Evolutionary conservation across 2,888 invertebrate genomes (phyloP), one percentile per base, ranked within the genome.

Genomic region (Imbricaverruca yamaguchii): DNA sequence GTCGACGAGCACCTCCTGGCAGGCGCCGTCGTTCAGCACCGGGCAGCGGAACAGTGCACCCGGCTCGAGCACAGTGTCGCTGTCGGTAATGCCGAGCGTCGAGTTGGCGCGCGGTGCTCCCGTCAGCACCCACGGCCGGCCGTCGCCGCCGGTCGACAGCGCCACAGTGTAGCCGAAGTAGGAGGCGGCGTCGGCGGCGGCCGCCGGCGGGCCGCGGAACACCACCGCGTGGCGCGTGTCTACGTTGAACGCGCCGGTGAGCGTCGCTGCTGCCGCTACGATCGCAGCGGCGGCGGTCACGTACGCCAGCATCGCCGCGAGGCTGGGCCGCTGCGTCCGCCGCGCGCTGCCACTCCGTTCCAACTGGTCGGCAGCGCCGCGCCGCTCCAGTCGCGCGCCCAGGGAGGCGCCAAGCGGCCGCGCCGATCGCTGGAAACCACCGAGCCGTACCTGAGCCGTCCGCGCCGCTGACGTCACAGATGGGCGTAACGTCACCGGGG

Each of bases 101-200:
- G 89, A 89, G 85, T 90, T 90, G 12, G 89, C 89, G 81, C 88
- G 88, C 8, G 90, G 90, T n/a, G 90, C 89, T 69, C 90, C 90
- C 83, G 90, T 86, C 61, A 90, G 85, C 56, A 90, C 80, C 86
- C 90, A 78, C 21, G 78, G 57, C 57, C 11, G 13, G 12, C 23
- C 57, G 10, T 21, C 10, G 23, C n/a, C 78, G 57, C 21, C 56
- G 0, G 1, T 21, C 8, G 56, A 56, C 78, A 78, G 57, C n/a
- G 78, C 83, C 65, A 84, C 83, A 0, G 83, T 81, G 81, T 82
- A 83, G 15, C 84, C 84, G 69, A 84, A 84, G 80, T 84, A 83
- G 67, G 83, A 63, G 63, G 81, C 55, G 11, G 83, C 83, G 61
- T 83, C 82, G 55, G 67, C 56, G n/a, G 78, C 56, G 39, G 39